Conservation (phyloP, 30 jellyfish, hydroid and myxozoan genomes). For the Euphysa ruthae region DNA sequence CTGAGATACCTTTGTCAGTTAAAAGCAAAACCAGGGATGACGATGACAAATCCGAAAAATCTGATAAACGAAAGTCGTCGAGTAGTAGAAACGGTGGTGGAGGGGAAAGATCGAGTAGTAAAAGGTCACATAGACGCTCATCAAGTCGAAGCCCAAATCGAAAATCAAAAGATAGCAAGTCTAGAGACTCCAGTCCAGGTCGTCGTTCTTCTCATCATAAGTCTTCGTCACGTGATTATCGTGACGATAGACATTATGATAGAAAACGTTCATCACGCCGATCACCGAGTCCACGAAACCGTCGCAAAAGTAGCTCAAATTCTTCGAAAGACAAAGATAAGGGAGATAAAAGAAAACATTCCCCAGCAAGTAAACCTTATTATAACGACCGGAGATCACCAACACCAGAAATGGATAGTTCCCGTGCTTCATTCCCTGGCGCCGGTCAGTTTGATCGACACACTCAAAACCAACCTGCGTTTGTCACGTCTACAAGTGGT, state of each 20-base stretch:
- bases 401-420: slow-evolving; percentile 71
- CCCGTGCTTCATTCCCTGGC: slow-evolving; percentile 2
- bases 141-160: slow-evolving; percentile 30
- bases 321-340: slow-evolving; percentile 17
- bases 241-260: slow-evolving; percentile 12
- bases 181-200: not conserved
- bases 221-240: slow-evolving; percentile 16
- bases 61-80: not conserved
- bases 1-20: not conserved
- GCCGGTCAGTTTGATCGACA: not conserved
- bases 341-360: slow-evolving; percentile 18
- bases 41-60: slow-evolving; percentile 6
- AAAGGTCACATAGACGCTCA: slow-evolving; percentile 20
- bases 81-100: not conserved
- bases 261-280: slow-evolving; percentile 30
- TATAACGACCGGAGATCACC: slow-evolving; percentile 67
- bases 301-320: slow-evolving; percentile 14
- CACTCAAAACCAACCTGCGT: not conserved
- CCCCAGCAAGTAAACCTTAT: slow-evolving; percentile 35
- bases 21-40: slow-evolving; percentile 5
- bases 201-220: slow-evolving; percentile 42
- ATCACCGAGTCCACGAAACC: slow-evolving; percentile 24
- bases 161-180: not conserved
- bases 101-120: slow-evolving; percentile 3
- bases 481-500: no score